Conservation (phyloP, 2,113 vertebrate species). For the Choloepus hoffmanni region DNA sequence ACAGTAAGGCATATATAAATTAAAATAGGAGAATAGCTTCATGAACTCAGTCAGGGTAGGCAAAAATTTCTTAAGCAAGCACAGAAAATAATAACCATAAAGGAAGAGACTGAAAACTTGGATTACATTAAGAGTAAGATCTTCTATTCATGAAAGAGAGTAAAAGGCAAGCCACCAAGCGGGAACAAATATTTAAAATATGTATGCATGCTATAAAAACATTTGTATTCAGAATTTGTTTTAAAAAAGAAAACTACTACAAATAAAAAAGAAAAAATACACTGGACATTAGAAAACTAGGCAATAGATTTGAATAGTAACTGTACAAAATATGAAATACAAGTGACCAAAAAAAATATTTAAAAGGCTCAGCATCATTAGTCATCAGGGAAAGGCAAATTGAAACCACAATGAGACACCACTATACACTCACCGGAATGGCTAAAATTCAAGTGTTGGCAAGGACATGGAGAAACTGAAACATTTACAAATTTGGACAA, state of each 20-base stretch:
- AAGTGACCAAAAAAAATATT: background rate
- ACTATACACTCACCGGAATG: background rate
- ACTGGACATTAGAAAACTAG: background rate
- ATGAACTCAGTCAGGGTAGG: background rate
- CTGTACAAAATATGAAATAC: background rate
- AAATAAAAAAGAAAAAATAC: background rate
- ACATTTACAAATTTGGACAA: background rate
- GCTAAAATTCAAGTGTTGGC: constrained; percentile 17
- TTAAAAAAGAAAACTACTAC: background rate
- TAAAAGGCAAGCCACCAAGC: background rate
- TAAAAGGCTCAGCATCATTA: background rate
- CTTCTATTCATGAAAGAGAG: constrained; percentile 8
- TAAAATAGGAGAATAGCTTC: constrained; percentile 16
- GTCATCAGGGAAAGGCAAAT: constrained; percentile 27
- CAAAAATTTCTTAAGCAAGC: constrained; percentile 31
- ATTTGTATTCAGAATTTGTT: background rate
- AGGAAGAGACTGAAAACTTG: constrained; percentile 1
- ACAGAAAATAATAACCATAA: background rate
- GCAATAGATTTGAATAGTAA: background rate
- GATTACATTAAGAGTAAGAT: constrained; percentile 45
- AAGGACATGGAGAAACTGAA: constrained; percentile 41
- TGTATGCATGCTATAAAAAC: background rate
- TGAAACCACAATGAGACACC: background rate
- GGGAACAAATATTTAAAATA: constrained; percentile 15
- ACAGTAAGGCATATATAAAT: background rate